These are phyloP conservation scores for Sylvia atricapilla DNA, from an alignment of 2,113 vertebrate species.

Conservation along the genomic window DNA sequence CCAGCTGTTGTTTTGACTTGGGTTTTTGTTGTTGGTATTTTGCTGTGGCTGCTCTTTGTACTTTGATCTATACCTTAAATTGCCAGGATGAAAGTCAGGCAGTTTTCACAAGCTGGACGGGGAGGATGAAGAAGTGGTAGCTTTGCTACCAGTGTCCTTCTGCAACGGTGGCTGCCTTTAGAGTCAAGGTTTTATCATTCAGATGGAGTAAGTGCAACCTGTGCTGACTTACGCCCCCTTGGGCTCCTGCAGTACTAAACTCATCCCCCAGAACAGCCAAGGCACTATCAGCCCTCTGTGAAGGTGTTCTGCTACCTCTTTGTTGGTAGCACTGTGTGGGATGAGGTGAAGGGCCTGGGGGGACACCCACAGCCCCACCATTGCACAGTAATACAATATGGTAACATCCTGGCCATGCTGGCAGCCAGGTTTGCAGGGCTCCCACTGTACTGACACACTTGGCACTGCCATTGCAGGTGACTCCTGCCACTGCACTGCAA, in stretches of 20 bases:
- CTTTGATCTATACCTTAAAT: not conserved
- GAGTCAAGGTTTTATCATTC: not conserved
- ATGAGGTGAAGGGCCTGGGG: not conserved
- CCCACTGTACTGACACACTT: not conserved
- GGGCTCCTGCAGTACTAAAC: not conserved
- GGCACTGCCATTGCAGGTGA: not conserved
- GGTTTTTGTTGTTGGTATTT: not conserved
- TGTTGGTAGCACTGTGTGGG: not conserved
- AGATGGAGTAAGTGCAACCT: not conserved
- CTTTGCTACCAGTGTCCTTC: not conserved
- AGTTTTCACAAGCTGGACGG: not conserved
- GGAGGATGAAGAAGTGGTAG: not conserved
- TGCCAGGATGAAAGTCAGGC: not conserved
- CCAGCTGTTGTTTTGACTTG: not conserved
- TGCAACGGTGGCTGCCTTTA: not conserved
- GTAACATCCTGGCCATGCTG: not conserved
- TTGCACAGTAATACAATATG: not conserved
- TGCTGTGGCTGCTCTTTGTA: conserved; percentile 30
- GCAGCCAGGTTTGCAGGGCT: not conserved
- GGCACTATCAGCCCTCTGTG: not conserved
- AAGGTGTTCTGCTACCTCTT: not conserved
- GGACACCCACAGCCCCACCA: not conserved
- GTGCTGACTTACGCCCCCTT: not conserved
- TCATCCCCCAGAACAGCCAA: not conserved
- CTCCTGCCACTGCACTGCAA: not conserved